Base-by-base conservation (phyloP, 2,888 invertebrate genomes). In the Lasius fuliginosus region DNA sequence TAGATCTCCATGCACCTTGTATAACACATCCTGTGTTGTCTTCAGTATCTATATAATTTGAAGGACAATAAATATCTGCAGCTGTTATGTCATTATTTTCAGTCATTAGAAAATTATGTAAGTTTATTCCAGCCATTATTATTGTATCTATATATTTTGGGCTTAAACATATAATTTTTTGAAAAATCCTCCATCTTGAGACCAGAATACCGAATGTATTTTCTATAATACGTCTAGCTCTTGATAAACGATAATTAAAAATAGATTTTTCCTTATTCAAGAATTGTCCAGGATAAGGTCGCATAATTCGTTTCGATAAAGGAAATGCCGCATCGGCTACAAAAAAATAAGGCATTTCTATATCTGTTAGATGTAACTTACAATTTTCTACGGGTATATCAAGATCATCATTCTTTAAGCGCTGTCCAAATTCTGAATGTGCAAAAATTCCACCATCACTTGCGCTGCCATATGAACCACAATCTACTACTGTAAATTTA, bases 391-490 rank as follows among this genome's bases (percentile, higher is more conserved):
- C 23, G 3, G 71, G 46, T 36, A 75, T 49, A 27, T 33, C n/a
- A 27, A 85, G 53, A 8, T 49, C 5, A n/a, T 65, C 33, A 65
- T n/a, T 64, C 15, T 65, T 65, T 53, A 77, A 65, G n/a, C 64
- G 27, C 15, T 77, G 53, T 40, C 77, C 77, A 77, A 77, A 65
- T 53, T 77, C 33, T 18, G 60, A 65, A 9, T 77, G 23, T 23
- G 75, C 46, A 58, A 85, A 81, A 58, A 74, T 81, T 33, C 86
- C 85, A 15, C 86, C 86, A 83, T 91, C 90, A 23, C 82, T 79
- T 33, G 82, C 42, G 12, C 82, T 67, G 8, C 89, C 91, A 67
- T 88, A 84, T 11, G 81, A 67, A 56, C 90, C 90, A 30, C 89
- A 73, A 33, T 90, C 86, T 36, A 88, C 83, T 60, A 83, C 42